These are phyloP conservation scores for Nemopilema nomurai DNA, from an alignment of 30 jellyfish, hydroid and myxozoan genomes.

Conservation along the genomic window DNA sequence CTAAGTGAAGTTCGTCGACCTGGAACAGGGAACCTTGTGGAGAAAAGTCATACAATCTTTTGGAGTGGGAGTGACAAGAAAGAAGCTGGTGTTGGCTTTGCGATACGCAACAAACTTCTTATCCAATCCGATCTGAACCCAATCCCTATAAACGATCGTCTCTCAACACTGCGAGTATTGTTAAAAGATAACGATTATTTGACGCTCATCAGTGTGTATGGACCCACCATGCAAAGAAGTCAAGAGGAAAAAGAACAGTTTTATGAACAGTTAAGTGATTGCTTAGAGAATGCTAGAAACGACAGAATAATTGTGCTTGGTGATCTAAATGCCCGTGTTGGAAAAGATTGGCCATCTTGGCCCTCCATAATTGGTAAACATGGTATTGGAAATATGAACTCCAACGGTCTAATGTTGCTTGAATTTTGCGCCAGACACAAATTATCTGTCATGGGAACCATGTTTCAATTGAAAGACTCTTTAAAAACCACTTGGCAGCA, in stretches of 20 bases:
- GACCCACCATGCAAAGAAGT: slow-evolving; percentile 40
- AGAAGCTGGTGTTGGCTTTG: slow-evolving; percentile 46
- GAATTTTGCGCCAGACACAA: slow-evolving; percentile 44
- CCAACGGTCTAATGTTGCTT: slow-evolving; percentile 36
- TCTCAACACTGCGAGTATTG: slow-evolving; percentile 19
- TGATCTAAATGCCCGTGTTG: slow-evolving; percentile 63
- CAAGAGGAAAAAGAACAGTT: slow-evolving; percentile 25
- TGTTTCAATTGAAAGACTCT: slow-evolving; percentile 22
- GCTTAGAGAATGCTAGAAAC: slow-evolving; percentile 23
- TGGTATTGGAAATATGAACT: slow-evolving; percentile 60
- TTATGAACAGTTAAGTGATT: slow-evolving; percentile 41
- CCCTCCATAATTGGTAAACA: slow-evolving; percentile 63
- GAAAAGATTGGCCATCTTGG: slow-evolving; percentile 55
- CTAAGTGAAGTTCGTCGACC: slow-evolving; percentile 51
- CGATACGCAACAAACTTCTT: not conserved
- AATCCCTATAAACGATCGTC: slow-evolving; percentile 26
- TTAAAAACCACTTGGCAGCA: slow-evolving; percentile 52
- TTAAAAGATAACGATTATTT: slow-evolving; percentile 5
- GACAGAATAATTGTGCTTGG: slow-evolving; percentile 40
- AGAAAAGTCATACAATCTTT: slow-evolving; percentile 58
- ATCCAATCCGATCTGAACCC: slow-evolving; percentile 16
- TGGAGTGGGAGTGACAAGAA: slow-evolving; percentile 48
- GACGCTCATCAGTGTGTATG: slow-evolving; percentile 54
- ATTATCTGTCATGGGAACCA: slow-evolving; percentile 37
- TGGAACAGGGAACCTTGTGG: slow-evolving; percentile 34